Evolutionary conservation across 2,113 vertebrate genomes (phyloP).

Genomic region (Pao palembangensis): DNA sequence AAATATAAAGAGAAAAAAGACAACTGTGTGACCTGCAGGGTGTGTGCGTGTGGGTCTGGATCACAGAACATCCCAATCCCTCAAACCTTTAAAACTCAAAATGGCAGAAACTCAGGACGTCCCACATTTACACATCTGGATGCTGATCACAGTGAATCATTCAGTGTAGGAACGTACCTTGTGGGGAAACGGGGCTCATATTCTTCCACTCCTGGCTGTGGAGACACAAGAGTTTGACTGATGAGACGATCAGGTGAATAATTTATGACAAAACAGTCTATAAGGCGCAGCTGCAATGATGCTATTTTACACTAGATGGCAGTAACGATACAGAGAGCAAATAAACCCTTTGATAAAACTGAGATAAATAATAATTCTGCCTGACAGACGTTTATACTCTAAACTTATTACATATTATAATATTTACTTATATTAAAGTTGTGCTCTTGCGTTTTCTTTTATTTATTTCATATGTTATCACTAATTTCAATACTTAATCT

Average conservation of each 20-base stretch:
- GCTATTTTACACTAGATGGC: slow-evolving; percentile 46
- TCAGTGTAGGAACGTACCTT: slow-evolving; percentile 78
- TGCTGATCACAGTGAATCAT: neutral
- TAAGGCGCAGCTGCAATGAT: neutral
- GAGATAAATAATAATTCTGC: too few relatives aligned
- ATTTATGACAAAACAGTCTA: neutral
- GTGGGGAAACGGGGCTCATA: slow-evolving; percentile 84
- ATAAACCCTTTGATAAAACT: too few relatives aligned
- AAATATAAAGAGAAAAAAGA: slow-evolving; percentile 11
- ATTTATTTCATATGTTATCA: too few relatives aligned
- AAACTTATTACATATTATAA: too few relatives aligned
- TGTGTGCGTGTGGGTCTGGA: slow-evolving; percentile 24
- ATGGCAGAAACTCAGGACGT: too few relatives aligned
- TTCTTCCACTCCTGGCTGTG: slow-evolving; percentile 79
- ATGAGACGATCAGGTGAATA: neutral
- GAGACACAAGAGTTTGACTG: slow-evolving; percentile 13
- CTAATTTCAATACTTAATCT: too few relatives aligned
- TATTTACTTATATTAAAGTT: too few relatives aligned
- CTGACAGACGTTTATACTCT: too few relatives aligned
- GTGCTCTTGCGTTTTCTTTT: too few relatives aligned
- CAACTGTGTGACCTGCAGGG: slow-evolving; percentile 1
- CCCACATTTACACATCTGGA: too few relatives aligned
- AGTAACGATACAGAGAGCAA: slow-evolving; percentile 8
- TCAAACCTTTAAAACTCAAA: neutral
- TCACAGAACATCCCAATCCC: slow-evolving; percentile 15